Conservation (phyloP, 2,113 vertebrate species). For the Triplophysa tibetana region DNA sequence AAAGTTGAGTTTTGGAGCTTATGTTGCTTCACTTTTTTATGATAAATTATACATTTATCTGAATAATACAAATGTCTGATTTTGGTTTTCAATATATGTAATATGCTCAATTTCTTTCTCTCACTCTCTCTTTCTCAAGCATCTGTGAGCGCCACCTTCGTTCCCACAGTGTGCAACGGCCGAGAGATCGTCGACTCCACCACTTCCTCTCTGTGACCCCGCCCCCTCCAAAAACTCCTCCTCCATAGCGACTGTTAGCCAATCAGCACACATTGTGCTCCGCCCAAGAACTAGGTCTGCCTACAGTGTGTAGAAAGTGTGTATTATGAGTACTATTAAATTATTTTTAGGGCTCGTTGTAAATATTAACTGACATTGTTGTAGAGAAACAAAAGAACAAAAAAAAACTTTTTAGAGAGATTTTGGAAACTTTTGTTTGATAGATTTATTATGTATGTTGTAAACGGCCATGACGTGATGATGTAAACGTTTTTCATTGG, state of each 20-base stretch:
- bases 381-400: slow-evolving; percentile 81
- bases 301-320: slow-evolving; percentile 86
- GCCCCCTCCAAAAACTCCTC: slow-evolving; percentile 57
- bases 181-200: slow-evolving; percentile 98
- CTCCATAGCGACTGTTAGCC: slow-evolving; percentile 86
- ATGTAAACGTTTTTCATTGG: slow-evolving; percentile 64
- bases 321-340: slow-evolving; percentile 81
- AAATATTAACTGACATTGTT: slow-evolving; percentile 87
- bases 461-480: slow-evolving; percentile 84
- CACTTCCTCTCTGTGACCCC: slow-evolving; percentile 92
- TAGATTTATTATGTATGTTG: slow-evolving; percentile 77
- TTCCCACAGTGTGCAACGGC: slow-evolving; percentile 94
- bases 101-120: not conserved
- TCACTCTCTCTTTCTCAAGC: slow-evolving; percentile 72
- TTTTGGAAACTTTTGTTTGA: slow-evolving; percentile 87
- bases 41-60: too few relatives aligned
- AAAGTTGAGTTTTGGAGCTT: too few relatives aligned
- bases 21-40: too few relatives aligned
- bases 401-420: slow-evolving; percentile 84
- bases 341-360: slow-evolving; percentile 97
- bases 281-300: slow-evolving; percentile 66
- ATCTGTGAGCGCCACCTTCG: slow-evolving; percentile 85
- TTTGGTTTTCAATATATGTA: too few relatives aligned
- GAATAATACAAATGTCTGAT: not conserved
- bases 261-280: slow-evolving; percentile 76